Conservation (phyloP, 2,113 vertebrate genomes). For the Formicarius rufipectus region DNA sequence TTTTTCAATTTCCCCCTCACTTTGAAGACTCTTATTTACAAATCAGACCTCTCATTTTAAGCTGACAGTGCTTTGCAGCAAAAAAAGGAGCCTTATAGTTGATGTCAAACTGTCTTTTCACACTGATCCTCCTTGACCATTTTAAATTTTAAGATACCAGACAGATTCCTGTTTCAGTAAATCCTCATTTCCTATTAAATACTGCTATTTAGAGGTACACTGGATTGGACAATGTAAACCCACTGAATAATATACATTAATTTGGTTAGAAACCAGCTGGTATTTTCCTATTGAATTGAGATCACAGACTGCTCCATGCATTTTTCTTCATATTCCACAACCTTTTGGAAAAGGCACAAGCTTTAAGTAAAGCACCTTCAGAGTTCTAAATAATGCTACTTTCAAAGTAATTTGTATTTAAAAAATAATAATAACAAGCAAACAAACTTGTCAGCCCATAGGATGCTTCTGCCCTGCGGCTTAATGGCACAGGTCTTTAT, state of each 20-base stretch:
- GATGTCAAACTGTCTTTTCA: not conserved
- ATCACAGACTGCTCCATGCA: not conserved
- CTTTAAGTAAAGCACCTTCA: slow-evolving; percentile 67
- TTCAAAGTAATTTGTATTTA: slow-evolving; percentile 71
- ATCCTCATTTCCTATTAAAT: not conserved
- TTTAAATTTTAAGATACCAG: not conserved
- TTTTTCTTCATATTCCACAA: slow-evolving; percentile 15
- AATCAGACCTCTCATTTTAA: not conserved
- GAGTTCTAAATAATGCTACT: slow-evolving; percentile 68
- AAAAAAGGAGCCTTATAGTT: not conserved
- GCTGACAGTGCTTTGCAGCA: not conserved
- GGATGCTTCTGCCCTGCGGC: slow-evolving; percentile 73
- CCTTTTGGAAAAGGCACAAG: slow-evolving; percentile 64
- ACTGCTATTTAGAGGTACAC: not conserved
- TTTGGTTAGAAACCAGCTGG: slow-evolving; percentile 20
- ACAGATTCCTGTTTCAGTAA: not conserved
- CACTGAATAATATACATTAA: not conserved
- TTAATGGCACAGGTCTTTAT: slow-evolving; percentile 77
- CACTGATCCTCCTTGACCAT: not conserved
- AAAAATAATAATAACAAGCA: slow-evolving; percentile 74
- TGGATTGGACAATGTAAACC: not conserved
- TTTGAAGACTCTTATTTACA: not conserved
- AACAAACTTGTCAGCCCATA: slow-evolving; percentile 68
- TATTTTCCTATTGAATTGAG: not conserved
- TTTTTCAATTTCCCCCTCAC: not conserved